Conservation (phyloP, 2,113 vertebrate species). For the Rhagologus leucostigma region DNA sequence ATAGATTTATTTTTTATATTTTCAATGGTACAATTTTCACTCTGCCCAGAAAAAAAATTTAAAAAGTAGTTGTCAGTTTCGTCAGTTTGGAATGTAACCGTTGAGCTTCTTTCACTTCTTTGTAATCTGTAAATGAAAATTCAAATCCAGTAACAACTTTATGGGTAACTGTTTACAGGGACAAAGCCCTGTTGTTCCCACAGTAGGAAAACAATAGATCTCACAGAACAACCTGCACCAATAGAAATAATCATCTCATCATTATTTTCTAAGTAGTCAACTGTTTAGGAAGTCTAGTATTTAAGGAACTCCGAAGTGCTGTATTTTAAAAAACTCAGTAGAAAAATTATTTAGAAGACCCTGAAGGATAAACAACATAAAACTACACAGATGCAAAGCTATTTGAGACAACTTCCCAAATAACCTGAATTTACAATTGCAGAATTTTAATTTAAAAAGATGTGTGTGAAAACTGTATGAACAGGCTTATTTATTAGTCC, state of each 20-base stretch:
- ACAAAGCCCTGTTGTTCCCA: conserved; percentile 22
- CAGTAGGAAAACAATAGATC: not conserved
- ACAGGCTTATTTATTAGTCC: not conserved
- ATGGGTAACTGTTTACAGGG: not conserved
- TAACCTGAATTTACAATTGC: not conserved
- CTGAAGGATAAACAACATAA: not conserved
- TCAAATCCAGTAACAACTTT: conserved; percentile 6
- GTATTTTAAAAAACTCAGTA: not conserved
- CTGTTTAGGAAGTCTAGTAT: not conserved
- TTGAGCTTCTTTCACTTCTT: conserved; percentile 29
- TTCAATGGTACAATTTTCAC: not conserved
- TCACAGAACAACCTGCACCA: conserved; percentile 1
- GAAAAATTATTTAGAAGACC: not conserved
- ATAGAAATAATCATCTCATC: not conserved
- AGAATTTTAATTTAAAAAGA: not conserved
- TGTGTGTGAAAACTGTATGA: not conserved
- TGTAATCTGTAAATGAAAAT: conserved; percentile 44
- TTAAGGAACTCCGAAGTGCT: not conserved
- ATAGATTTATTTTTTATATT: not conserved
- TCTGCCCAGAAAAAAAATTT: not conserved
- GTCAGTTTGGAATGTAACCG: not conserved
- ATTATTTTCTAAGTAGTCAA: not conserved
- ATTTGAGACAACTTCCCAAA: not conserved
- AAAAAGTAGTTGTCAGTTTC: not conserved
- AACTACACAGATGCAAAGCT: not conserved